These are phyloP conservation scores for Nysson spinosus DNA, from an alignment of 2,888 invertebrate species.

Conservation along the genomic window DNA sequence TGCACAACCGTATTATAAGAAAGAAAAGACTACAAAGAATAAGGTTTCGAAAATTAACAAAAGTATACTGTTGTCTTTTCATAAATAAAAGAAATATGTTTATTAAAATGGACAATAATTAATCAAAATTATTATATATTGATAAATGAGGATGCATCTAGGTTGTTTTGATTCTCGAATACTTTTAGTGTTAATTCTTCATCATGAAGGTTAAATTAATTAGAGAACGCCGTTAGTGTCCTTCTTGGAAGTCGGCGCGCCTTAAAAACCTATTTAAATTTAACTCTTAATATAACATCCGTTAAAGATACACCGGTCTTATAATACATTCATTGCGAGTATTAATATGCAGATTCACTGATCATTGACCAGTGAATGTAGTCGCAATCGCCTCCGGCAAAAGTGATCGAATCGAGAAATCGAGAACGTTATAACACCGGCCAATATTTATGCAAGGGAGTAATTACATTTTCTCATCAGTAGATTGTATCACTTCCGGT, in stretches of 20 bases:
- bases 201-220: constrained; percentile 10
- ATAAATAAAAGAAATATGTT: too few species aligned
- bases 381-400: too few species aligned
- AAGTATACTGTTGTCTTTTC: too few species aligned
- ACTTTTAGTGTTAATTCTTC: background rate
- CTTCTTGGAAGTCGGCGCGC: background rate
- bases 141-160: too few species aligned
- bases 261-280: background rate
- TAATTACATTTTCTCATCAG: constrained; percentile 18
- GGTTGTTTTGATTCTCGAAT: too few species aligned
- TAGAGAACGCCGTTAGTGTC: constrained; percentile 12
- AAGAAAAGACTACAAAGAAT: too few species aligned
- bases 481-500: constrained; percentile 18
- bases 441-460: constrained; percentile 29
- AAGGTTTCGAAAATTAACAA: too few species aligned
- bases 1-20: too few species aligned
- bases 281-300: background rate
- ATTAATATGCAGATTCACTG: constrained; percentile 10
- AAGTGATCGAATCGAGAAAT: background rate
- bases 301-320: background rate
- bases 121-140: too few species aligned
- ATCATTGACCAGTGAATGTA: background rate
- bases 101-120: too few species aligned
- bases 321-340: background rate
- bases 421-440: constrained; percentile 1